Conservation (phyloP, 1,140 invertebrate species). For the Trissolcus basalis region DNA sequence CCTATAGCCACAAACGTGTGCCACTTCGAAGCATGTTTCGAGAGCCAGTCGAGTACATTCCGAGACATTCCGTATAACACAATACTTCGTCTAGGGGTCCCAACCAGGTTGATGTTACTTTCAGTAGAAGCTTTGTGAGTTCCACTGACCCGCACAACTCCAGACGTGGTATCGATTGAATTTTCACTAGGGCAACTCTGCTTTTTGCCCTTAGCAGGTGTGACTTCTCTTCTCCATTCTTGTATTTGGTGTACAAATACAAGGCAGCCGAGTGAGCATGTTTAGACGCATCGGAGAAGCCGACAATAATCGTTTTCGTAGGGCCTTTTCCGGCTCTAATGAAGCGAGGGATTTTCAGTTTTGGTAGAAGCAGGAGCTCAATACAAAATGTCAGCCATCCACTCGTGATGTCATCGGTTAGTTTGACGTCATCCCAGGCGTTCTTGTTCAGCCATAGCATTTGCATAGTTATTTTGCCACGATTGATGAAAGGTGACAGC, state of each 20-base stretch:
- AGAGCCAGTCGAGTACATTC: conserved; percentile 10
- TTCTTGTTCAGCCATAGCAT: too few species aligned
- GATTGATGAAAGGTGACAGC: too few species aligned
- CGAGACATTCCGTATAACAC: conserved; percentile 17
- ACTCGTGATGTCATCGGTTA: too few species aligned
- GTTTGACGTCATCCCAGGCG: too few species aligned
- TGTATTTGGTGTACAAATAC: not conserved
- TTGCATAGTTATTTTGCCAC: too few species aligned
- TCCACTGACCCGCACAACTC: conserved; percentile 9
- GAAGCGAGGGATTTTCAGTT: not conserved
- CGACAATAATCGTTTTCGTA: not conserved
- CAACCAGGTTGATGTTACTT: not conserved
- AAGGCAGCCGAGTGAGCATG: not conserved
- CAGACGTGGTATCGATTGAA: conserved; percentile 8
- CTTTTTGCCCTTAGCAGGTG: conserved; percentile 4
- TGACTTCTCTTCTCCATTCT: not conserved
- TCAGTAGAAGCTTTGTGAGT: not conserved
- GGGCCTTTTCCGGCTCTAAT: not conserved
- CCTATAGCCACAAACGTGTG: conserved; percentile 23
- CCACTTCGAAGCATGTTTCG: too few species aligned
- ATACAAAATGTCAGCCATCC: too few species aligned
- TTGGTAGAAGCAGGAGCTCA: not conserved
- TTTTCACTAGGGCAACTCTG: conserved; percentile 6
- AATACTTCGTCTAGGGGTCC: not conserved
- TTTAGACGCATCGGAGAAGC: not conserved